Evolutionary conservation across 2,113 vertebrate species (phyloP).

Genomic region (Syngnathus scovelli): DNA sequence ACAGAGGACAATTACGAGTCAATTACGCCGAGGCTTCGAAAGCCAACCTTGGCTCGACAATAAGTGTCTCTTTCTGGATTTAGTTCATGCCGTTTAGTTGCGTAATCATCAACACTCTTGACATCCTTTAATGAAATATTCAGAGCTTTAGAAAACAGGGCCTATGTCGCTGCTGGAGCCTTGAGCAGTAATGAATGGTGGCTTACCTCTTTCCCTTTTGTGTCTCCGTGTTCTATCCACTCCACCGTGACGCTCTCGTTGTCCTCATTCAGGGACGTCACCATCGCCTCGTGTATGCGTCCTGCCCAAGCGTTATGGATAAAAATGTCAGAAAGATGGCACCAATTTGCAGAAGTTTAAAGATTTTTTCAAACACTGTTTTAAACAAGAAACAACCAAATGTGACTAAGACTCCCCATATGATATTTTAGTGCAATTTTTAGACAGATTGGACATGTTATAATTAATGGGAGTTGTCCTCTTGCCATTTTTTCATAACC

Average conservation of each 20-base stretch:
- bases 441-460: too few relatives aligned
- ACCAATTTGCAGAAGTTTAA: neutral
- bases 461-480: too few relatives aligned
- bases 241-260: slow-evolving; percentile 97
- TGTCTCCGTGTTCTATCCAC: slow-evolving; percentile 98
- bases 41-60: neutral
- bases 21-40: neutral
- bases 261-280: slow-evolving; percentile 92
- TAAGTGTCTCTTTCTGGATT: neutral
- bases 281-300: slow-evolving; percentile 97
- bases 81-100: slow-evolving; percentile 13
- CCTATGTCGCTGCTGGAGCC: neutral
- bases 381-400: too few relatives aligned
- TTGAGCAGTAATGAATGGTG: neutral
- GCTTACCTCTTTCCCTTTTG: slow-evolving; percentile 94
- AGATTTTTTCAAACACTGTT: too few relatives aligned
- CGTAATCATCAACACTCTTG: slow-evolving; percentile 24
- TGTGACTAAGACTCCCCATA: too few relatives aligned
- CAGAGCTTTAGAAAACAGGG: slow-evolving; percentile 28
- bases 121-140: slow-evolving; percentile 49
- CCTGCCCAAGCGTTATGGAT: slow-evolving; percentile 62
- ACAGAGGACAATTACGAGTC: slow-evolving; percentile 11
- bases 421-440: too few relatives aligned
- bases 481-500: too few relatives aligned
- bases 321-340: slow-evolving; percentile 8